Base-by-base conservation (phyloP, 2,113 vertebrate genomes). In the Rhabdornis inornatus region DNA sequence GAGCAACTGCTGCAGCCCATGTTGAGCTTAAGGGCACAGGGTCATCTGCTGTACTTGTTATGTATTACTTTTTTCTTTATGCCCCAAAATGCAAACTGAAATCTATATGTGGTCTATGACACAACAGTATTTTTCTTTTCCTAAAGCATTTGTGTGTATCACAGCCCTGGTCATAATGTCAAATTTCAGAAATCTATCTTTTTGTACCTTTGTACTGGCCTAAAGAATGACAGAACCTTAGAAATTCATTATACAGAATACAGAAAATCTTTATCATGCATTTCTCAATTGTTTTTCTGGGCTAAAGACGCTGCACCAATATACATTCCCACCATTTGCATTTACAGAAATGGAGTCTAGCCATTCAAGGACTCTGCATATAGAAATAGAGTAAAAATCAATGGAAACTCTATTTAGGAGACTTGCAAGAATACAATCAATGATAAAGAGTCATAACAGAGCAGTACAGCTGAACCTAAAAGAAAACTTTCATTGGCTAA, bases 331-430 rank as follows among this genome's bases (percentile, higher is more conserved):
- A 78, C 53, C 5, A 81, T 75, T 74, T 79, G 61, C 28, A 76
- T 92, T 91, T 92, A 87, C 33, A 83, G 45, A 95, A 95, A 95
- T 70, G 37, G 44, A 69, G 11, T 77, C 74, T 59, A 77, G 45
- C 57, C 78, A 94, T 71, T 65, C 47, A 93, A 87, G 24, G 52
- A 83, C 33, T 86, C 60, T 83, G 47, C 20, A 55, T 60, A 45
- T 42, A 24, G 81, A 84, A 95, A 91, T 25, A 6, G 49, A 92
- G 87, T 42, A 17, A 75, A 87, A 95, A 95, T 95, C 81, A 92
- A 85, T 92, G 61, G 49, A 70, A 95, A 94, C 49, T 45, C 40
- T 49, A 24, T 94, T 89, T 89, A 89, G 55, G 42, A 76, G 42
- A 64, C 50, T 65, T 59, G 25, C 30, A 84, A 82, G 49, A 61